phyloP scores from a whole-genome alignment of 2,113 vertebrate genomes.

The Neolamprologus kungweensis region DNA sequence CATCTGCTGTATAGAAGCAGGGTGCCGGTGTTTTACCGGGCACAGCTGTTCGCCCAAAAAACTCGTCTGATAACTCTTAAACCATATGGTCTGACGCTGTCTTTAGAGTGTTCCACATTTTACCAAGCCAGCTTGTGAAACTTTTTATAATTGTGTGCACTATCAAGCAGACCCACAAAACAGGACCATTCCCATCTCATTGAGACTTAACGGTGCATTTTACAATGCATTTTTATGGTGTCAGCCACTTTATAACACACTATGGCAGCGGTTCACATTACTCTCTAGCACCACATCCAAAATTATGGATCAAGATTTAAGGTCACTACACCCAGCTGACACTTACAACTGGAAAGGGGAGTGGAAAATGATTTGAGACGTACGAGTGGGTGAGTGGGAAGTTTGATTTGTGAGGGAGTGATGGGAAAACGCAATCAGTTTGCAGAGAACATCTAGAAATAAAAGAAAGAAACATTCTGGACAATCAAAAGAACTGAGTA shows the following conservation, averaged over 20 bases:
- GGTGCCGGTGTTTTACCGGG: not conserved
- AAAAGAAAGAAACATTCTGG: not conserved
- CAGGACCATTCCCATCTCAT: not conserved
- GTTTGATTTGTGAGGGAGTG: slow-evolving; percentile 16
- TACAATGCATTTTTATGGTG: not conserved
- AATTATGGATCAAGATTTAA: slow-evolving; percentile 8
- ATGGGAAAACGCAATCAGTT: not conserved
- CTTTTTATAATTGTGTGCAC: not conserved
- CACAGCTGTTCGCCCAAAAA: not conserved
- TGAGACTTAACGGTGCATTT: not conserved
- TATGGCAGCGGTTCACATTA: not conserved
- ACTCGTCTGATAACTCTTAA: not conserved
- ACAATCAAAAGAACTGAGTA: not conserved
- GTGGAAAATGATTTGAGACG: slow-evolving; percentile 35
- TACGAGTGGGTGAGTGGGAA: not conserved
- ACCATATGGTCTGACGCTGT: not conserved
- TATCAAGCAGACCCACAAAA: not conserved
- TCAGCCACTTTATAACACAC: not conserved
- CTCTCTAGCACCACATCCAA: not conserved
- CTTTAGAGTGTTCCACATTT: not conserved
- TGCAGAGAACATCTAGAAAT: not conserved
- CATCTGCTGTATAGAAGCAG: not conserved
- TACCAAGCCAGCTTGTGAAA: not conserved
- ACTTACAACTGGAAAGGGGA: not conserved
- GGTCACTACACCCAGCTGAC: slow-evolving; percentile 19